Evolutionary conservation across 2,888 invertebrate genomes (phyloP).

Genomic region (Cheilosia vernalis): DNA sequence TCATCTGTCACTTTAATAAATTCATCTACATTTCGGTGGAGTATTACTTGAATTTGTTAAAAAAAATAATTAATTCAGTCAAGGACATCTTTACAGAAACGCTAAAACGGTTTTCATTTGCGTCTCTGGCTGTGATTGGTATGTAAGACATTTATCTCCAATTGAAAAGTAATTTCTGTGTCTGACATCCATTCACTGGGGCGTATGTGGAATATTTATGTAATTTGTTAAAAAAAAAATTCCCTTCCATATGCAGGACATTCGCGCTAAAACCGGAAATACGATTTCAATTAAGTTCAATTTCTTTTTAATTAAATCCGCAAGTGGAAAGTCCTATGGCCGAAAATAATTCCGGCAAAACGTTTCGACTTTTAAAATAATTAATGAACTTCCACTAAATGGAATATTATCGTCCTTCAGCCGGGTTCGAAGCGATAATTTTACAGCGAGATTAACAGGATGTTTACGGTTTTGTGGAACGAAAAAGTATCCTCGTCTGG

Average conservation of each 20-base stretch:
- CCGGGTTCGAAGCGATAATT: not conserved
- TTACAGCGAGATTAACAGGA: not conserved
- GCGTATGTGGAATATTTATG: constrained; percentile 16
- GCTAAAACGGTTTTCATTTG: not conserved
- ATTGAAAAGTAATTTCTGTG: constrained; percentile 6
- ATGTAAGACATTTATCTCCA: constrained; percentile 6
- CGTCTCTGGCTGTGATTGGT: constrained; percentile 9
- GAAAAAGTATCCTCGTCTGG: not conserved
- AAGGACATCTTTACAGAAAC: not conserved
- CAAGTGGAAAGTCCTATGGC: constrained; percentile 4
- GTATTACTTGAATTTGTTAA: not conserved
- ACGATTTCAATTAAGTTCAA: not conserved
- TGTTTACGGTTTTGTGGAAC: not conserved
- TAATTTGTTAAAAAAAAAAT: not conserved
- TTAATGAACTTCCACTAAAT: constrained; percentile 4
- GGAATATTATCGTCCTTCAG: not conserved
- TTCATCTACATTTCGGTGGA: not conserved
- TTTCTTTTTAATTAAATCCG: not conserved
- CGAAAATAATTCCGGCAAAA: not conserved
- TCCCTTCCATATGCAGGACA: not conserved
- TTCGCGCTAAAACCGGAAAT: not conserved
- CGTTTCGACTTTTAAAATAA: constrained; percentile 9
- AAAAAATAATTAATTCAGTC: constrained; percentile 16
- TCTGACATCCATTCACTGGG: constrained; percentile 8
- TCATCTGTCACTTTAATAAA: constrained; percentile 9